Base-by-base conservation (phyloP, 2,113 vertebrate species). In the Carettochelys insculpta region DNA sequence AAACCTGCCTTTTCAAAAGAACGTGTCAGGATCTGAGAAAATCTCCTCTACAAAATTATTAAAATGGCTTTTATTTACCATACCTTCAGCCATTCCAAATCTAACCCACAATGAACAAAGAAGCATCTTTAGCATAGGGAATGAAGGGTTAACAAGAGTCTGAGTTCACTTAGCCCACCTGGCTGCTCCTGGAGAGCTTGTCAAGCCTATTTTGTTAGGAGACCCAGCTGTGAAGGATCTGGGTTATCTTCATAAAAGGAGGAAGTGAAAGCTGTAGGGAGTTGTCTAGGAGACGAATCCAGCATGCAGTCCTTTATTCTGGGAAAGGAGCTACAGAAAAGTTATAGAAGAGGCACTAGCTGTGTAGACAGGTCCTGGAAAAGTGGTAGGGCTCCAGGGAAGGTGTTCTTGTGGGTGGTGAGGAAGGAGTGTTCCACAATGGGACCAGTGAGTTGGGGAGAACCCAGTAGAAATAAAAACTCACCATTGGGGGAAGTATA, bases 41-140 rank as follows among this genome's bases (percentile, higher is more conserved):
- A 8, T 13, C 27, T 2, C 25, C 85, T 29, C 13, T 89, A 88
- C 27, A 86, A 58, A 91, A 83, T 88, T 43, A 88, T 51, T 20
- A 0, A 3, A 12, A 24, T 58, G 25, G 3, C 50, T 2, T 1
- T 0, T 77, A 25, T 90, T 31, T 85, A 31, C 17, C 0, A 22
- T 11, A 14, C 38, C 93, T 78, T 31, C 5, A 52, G 24, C 50
- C n/a, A 56, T 50, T 73, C 0, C 61, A 65, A n/a, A n/a, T n/a
- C 61, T 65, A 10, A 11, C 19, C 61, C 0, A n/a, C 1, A 1
- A 27, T 43, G 38, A 47, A 31, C 48, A 14, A 45, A 25, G 31
- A 88, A 4, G 31, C 52, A 93, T 85, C 48, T n/a, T 85, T 58
- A 34, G 50, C 25, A 25, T 11, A n/a, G 48, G 19, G 34, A 65